Evolutionary conservation across 2,113 vertebrate genomes (phyloP).

Genomic region (Sorex araneus): DNA sequence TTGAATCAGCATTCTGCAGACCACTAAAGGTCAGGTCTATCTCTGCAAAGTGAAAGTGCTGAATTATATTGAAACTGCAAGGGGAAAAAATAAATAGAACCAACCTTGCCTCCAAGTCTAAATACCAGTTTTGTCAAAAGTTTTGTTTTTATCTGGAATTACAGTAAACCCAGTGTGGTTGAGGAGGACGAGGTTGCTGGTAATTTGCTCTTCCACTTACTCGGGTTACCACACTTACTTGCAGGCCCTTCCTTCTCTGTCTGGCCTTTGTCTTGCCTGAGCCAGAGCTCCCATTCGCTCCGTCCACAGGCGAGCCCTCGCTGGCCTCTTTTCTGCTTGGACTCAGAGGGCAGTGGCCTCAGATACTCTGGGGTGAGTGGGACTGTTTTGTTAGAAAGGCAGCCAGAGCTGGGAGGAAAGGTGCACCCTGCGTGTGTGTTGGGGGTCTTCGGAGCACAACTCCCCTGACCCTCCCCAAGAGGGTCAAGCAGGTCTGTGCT

Average conservation of each 20-base stretch:
- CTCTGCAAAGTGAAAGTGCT: conserved; percentile 83
- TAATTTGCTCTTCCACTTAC: conserved; percentile 63
- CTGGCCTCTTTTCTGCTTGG: not conserved
- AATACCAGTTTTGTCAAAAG: conserved; percentile 29
- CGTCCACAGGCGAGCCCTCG: not conserved
- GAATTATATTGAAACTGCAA: conserved; percentile 80
- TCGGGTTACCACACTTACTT: conserved; percentile 36
- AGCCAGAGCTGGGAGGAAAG: not conserved
- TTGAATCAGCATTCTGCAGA: conserved; percentile 83
- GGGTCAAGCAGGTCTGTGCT: not conserved
- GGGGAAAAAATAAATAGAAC: conserved; percentile 63
- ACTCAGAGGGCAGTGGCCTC: not conserved
- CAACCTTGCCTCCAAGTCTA: conserved; percentile 52
- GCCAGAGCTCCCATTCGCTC: not conserved
- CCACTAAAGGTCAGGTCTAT: conserved; percentile 58
- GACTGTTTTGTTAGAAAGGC: not conserved
- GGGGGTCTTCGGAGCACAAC: not conserved
- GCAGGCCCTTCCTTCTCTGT: conserved; percentile 20
- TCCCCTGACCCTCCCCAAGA: not conserved
- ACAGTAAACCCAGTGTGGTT: conserved; percentile 66
- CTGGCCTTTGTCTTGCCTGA: not conserved
- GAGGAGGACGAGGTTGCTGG: conserved; percentile 60
- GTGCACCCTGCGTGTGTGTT: too few relatives aligned
- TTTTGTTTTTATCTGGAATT: conserved; percentile 76
- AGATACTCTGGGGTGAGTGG: not conserved